Evolutionary conservation across 2,888 invertebrate genomes (phyloP).

Genomic region (Drepanosiphum platanoidis): DNA sequence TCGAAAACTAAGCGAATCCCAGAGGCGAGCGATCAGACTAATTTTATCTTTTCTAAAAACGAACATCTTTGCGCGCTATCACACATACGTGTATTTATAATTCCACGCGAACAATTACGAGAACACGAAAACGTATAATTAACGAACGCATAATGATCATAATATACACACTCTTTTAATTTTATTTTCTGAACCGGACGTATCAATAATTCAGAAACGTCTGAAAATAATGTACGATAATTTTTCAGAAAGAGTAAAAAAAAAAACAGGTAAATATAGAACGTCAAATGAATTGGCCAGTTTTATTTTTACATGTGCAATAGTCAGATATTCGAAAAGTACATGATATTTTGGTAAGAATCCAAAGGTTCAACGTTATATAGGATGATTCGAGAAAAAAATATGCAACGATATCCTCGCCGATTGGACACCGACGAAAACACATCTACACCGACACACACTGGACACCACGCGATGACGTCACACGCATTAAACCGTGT

Average conservation of each 20-base stretch:
- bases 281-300: background rate
- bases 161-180: background rate
- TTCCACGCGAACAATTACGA: too few relatives aligned
- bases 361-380: conserved; percentile 34
- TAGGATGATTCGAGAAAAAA: conserved; percentile 21
- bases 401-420: background rate
- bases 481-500: conserved; percentile 37
- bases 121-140: too few relatives aligned
- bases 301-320: conserved; percentile 41
- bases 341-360: conserved; percentile 39
- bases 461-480: too few relatives aligned
- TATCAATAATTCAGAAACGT: background rate
- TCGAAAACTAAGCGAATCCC: too few relatives aligned
- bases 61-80: too few relatives aligned
- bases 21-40: too few relatives aligned
- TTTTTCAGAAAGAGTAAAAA: background rate
- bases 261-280: conserved; percentile 32
- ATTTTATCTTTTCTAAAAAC: too few relatives aligned
- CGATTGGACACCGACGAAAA: background rate
- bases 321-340: conserved; percentile 23
- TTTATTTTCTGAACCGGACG: background rate
- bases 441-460: background rate
- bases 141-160: background rate
- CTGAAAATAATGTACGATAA: background rate
- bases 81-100: too few relatives aligned